Evolutionary conservation across 2,113 vertebrate species (phyloP).

Genomic region (Xiphias gladius): DNA sequence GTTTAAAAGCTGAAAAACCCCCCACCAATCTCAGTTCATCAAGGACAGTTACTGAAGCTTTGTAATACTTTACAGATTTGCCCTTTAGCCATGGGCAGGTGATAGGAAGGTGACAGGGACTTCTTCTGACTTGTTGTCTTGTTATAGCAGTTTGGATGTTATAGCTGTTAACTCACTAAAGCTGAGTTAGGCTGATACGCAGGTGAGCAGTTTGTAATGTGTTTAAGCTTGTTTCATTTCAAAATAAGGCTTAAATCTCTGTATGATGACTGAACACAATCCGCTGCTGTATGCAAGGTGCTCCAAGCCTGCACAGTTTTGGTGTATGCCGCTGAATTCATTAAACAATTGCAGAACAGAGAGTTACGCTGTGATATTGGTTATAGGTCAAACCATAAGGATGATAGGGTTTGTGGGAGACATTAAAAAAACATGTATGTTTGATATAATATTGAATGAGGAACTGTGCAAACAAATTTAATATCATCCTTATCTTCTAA

Average conservation of each 20-base stretch:
- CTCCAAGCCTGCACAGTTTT: not conserved
- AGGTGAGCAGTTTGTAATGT: not conserved
- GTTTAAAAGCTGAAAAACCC: not conserved
- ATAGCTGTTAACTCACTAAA: too few species aligned
- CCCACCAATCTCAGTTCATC: not conserved
- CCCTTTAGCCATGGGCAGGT: not conserved
- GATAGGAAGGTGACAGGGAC: not conserved
- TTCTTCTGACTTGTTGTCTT: not conserved
- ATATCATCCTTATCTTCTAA: not conserved
- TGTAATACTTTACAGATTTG: not conserved
- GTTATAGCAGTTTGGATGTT: not conserved
- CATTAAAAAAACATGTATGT: not conserved
- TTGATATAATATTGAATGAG: not conserved
- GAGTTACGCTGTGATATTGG: not conserved
- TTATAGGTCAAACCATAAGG: not conserved
- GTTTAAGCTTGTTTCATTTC: not conserved
- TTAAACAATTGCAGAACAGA: constrained; percentile 12
- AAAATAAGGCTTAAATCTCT: not conserved
- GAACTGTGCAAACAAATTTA: not conserved
- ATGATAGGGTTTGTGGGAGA: not conserved
- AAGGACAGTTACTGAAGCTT: not conserved
- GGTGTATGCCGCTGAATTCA: constrained; percentile 10
- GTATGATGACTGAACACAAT: not conserved
- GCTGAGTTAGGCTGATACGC: not conserved
- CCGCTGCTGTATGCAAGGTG: too few species aligned